Conservation (phyloP, 1,140 invertebrate species). For the Ips typographus region DNA sequence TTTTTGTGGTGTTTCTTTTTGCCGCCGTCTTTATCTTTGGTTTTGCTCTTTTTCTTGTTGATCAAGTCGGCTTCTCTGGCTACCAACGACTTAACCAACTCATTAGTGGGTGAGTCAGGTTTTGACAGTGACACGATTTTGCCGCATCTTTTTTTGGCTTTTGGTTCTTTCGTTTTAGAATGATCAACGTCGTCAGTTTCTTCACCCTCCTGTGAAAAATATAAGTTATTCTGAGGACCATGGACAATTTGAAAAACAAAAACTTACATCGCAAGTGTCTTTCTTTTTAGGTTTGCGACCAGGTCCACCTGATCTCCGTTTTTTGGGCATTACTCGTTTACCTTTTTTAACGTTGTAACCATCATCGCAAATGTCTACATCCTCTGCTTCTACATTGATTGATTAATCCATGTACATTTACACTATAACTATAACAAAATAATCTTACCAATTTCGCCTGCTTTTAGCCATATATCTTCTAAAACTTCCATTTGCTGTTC, state of each 20-base stretch:
- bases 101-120: conserved; percentile 27
- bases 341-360: conserved; percentile 56
- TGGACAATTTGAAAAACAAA: neutral
- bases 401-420: neutral
- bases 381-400: conserved; percentile 52
- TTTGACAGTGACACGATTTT: conserved; percentile 44
- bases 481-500: conserved; percentile 74
- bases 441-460: conserved; percentile 69
- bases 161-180: conserved; percentile 28
- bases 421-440: neutral
- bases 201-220: conserved; percentile 20
- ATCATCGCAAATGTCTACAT: conserved; percentile 58
- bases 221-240: conserved; percentile 1
- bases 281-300: conserved; percentile 31
- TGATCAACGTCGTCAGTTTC: neutral
- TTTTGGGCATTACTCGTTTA: conserved; percentile 37
- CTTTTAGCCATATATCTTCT: conserved; percentile 81
- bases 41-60: conserved; percentile 41
- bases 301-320: conserved; percentile 17
- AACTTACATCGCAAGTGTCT: conserved; percentile 14
- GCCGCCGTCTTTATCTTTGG: conserved; percentile 37
- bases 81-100: conserved; percentile 41
- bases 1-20: conserved; percentile 7
- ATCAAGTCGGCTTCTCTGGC: conserved; percentile 41
- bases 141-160: conserved; percentile 46